Conservation (phyloP, 2,797 vertebrate species). For the Acipenser oxyrinchus region DNA sequence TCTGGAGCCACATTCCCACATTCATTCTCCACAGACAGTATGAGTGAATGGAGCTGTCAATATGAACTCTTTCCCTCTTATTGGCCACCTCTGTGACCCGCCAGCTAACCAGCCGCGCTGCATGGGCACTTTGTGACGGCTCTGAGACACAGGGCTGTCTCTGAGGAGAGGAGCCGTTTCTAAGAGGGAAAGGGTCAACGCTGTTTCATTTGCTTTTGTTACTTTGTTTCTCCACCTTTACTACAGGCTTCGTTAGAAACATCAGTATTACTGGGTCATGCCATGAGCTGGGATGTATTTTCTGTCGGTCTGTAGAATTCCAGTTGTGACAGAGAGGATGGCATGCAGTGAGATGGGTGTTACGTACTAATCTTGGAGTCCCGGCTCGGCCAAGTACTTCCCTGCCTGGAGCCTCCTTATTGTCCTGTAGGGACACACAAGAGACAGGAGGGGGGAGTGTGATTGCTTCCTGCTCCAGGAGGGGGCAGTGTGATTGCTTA, state of each 20-base stretch:
- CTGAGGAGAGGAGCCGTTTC: not conserved
- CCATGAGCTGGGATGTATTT: slow-evolving; percentile 36
- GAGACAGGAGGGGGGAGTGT: slow-evolving; percentile 45
- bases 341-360: slow-evolving; percentile 38
- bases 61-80: not conserved
- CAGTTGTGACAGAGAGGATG: slow-evolving; percentile 31
- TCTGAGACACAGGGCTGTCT: no score
- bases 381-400: slow-evolving; percentile 47
- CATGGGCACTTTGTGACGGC: no score
- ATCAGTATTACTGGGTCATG: slow-evolving; percentile 36
- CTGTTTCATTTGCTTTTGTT: not conserved
- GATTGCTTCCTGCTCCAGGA: slow-evolving; percentile 21
- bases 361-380: slow-evolving; percentile 68
- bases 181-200: not conserved
- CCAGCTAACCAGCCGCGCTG: not conserved
- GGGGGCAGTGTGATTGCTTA: no score
- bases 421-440: slow-evolving; percentile 69
- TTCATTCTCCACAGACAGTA: no score
- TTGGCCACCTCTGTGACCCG: not conserved
- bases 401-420: slow-evolving; percentile 58
- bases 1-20: no score
- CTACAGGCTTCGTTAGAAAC: not conserved
- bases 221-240: not conserved
- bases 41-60: no score
- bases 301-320: slow-evolving; percentile 15